phyloP scores from a whole-genome alignment of 2,113 vertebrate genomes.

The Phoenicopterus ruber region DNA sequence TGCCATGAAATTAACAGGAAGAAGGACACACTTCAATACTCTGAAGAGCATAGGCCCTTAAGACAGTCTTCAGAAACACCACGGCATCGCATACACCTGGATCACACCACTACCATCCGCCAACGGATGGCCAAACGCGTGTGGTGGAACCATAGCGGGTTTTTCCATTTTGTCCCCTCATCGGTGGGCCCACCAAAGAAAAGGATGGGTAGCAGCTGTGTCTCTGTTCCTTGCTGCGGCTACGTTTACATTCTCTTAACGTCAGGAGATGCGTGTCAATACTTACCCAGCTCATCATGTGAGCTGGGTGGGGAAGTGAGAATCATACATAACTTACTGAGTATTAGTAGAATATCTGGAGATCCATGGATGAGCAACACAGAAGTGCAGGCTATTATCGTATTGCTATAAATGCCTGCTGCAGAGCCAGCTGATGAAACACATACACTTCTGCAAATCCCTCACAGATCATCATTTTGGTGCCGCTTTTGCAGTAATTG shows the following conservation, averaged over 20 bases:
- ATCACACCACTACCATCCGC: neutral
- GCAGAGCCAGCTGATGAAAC: slow-evolving; percentile 28
- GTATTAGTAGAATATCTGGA: neutral
- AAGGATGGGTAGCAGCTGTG: neutral
- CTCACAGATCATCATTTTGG: slow-evolving; percentile 23
- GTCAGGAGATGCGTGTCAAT: neutral
- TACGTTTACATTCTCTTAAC: neutral
- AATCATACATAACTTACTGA: neutral
- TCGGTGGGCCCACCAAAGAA: neutral
- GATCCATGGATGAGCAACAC: neutral
- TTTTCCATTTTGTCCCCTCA: neutral
- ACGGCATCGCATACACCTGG: neutral
- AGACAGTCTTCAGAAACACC: neutral
- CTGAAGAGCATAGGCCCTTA: neutral
- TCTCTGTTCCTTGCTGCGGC: neutral
- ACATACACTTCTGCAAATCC: neutral
- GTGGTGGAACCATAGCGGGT: neutral
- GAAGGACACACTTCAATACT: neutral
- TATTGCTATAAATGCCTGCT: neutral
- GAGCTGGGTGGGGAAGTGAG: neutral
- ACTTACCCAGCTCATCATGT: neutral
- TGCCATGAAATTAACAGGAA: neutral
- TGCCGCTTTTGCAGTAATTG: slow-evolving; percentile 12
- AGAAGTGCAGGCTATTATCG: neutral
- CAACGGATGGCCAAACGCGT: accelerated